Evolutionary conservation across 2,888 invertebrate genomes (phyloP).

Genomic region (Xestoiulus laeticollis): DNA sequence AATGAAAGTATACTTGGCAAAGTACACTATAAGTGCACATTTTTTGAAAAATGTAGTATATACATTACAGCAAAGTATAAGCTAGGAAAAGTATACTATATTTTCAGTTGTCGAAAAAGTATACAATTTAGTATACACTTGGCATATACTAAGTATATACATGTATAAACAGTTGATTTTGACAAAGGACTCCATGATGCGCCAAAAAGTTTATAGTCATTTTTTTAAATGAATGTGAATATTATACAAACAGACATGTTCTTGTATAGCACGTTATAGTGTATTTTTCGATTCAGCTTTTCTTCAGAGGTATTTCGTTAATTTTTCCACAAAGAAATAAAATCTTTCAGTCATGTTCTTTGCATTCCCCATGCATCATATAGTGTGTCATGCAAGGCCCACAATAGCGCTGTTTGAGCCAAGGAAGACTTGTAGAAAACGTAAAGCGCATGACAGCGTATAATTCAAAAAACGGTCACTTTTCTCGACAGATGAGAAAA

Average conservation of each 20-base stretch:
- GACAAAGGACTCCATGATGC: no score
- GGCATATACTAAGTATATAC: no score
- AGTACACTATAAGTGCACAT: no score
- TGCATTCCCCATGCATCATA: neutral
- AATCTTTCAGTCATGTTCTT: neutral
- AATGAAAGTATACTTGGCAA: no score
- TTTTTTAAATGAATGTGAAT: no score
- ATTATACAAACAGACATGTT: neutral
- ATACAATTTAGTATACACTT: no score
- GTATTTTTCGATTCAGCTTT: neutral
- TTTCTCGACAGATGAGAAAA: constrained; percentile 9
- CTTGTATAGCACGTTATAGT: neutral
- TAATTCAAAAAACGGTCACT: neutral
- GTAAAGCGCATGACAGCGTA: constrained; percentile 21
- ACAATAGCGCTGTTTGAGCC: neutral
- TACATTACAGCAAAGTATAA: no score
- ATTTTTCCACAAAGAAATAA: neutral
- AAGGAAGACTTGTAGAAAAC: neutral
- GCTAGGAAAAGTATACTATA: no score
- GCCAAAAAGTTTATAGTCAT: no score
- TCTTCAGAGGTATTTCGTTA: neutral
- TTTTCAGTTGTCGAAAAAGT: no score
- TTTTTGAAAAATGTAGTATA: no score
- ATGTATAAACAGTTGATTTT: no score
- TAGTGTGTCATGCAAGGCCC: neutral